A percentile compares a stretch with the other conserved stretches of the same genome.
Evolutionary conservation across 2,797 vertebrate genomes (phyloP).

Genomic region (Taeniopygia guttata): DNA sequence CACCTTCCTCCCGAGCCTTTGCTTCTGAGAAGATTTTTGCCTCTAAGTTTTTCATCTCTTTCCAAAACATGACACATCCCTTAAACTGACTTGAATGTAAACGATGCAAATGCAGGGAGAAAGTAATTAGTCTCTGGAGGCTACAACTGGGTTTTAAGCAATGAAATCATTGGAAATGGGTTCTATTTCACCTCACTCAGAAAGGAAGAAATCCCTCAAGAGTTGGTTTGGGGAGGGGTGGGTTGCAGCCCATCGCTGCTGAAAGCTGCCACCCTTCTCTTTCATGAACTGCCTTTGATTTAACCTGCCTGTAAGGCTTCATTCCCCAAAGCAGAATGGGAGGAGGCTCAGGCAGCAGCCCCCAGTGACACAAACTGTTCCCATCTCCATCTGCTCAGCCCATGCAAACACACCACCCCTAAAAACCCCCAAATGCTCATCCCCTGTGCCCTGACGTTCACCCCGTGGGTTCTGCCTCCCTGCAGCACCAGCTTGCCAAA

Average conservation of each 20-base stretch:
- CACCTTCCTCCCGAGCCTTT: not conserved
- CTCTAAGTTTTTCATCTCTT: not conserved
- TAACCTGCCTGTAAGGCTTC: not conserved
- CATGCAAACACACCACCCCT: not conserved
- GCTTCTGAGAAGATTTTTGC: not conserved
- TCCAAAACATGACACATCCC: not conserved
- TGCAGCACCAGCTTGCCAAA: not conserved
- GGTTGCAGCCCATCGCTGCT: not conserved
- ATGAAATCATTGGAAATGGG: not conserved
- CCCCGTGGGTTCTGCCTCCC: not conserved
- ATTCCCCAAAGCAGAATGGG: not conserved
- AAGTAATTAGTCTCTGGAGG: slow-evolving; percentile 59
- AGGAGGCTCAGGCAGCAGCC: not conserved
- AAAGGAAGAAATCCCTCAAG: not conserved
- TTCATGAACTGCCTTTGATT: not conserved
- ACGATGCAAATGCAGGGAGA: slow-evolving; percentile 1
- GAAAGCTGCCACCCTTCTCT: not conserved
- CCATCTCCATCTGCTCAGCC: not conserved
- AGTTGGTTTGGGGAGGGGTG: not conserved
- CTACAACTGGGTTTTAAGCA: not conserved
- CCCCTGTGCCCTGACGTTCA: not conserved
- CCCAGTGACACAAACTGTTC: not conserved
- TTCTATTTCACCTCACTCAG: not conserved
- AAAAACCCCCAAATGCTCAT: not conserved
- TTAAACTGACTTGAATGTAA: not conserved